Percentiles rank a stretch among this genome's conserved stretches.
These are phyloP conservation scores for Brachionus koreanus DNA, from an alignment of 1,140 invertebrate species.

Conservation along the genomic window DNA sequence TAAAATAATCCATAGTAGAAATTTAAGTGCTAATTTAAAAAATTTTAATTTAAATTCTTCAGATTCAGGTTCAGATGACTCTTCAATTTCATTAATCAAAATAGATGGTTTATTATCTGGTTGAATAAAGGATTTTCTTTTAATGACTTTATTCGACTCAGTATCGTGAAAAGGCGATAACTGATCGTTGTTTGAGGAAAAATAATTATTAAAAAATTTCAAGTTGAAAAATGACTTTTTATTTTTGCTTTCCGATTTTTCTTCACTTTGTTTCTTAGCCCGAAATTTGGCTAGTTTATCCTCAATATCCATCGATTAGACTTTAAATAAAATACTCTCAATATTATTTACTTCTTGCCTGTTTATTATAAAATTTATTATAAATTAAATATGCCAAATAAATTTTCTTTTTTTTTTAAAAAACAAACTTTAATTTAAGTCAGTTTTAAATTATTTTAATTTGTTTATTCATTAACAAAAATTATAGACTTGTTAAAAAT, in stretches of 20 bases:
- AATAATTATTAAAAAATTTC: not conserved
- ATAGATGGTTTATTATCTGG: not conserved
- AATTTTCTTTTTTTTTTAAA: no score
- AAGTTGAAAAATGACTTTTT: not conserved
- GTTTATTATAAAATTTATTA: not conserved
- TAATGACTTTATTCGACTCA: not conserved
- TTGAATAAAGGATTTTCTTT: not conserved
- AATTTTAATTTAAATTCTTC: not conserved
- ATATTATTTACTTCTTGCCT: not conserved
- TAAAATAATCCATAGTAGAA: conserved; percentile 65
- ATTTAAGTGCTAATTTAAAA: conserved; percentile 48
- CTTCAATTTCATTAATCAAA: not conserved
- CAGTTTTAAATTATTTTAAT: no score
- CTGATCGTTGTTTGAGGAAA: not conserved
- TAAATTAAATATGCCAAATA: no score
- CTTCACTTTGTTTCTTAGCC: not conserved
- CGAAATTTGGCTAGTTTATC: not conserved
- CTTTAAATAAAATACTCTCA: not conserved
- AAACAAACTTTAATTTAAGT: no score
- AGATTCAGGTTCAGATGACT: not conserved
- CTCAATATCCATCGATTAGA: not conserved
- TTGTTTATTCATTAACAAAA: no score
- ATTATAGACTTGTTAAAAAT: no score
- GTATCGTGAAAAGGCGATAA: not conserved
- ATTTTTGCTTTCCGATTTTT: not conserved